Conservation (phyloP, 2,113 vertebrate species). For the Rissa tridactyla region DNA sequence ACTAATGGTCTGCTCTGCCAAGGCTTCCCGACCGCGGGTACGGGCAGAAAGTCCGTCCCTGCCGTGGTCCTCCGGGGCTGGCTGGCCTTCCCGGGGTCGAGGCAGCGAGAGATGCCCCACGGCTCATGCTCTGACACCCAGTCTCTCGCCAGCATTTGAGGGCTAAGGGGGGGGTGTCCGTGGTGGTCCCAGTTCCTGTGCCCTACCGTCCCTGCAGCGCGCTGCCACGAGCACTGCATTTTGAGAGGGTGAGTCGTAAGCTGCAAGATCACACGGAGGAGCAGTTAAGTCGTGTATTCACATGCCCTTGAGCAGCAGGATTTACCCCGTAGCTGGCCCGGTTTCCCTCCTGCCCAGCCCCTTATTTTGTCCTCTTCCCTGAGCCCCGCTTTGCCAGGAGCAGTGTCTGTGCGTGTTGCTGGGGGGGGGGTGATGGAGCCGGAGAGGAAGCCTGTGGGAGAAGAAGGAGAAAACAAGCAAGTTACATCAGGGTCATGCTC, state of each 20-base stretch:
- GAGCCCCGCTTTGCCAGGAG: background rate
- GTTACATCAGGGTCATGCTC: background rate
- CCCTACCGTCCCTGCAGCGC: fast-evolving
- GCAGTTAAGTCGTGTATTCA: background rate
- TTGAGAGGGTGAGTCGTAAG: background rate
- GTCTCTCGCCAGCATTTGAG: background rate
- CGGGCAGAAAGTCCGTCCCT: background rate
- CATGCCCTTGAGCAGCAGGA: background rate
- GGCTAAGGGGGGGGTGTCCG: fast-evolving
- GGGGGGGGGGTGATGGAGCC: background rate
- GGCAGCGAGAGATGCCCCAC: background rate
- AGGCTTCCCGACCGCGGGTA: background rate
- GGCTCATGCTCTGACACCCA: fast-evolving
- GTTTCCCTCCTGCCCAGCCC: background rate
- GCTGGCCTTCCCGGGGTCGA: background rate
- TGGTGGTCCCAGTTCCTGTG: background rate
- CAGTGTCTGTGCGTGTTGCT: background rate
- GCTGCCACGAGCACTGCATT: background rate
- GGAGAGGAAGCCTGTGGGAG: background rate
- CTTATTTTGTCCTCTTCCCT: background rate
- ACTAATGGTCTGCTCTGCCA: background rate
- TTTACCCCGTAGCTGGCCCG: fast-evolving
- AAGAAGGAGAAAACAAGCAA: background rate
- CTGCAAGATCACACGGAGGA: background rate
- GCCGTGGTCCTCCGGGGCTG: fast-evolving